Base-by-base conservation (phyloP, 1,140 invertebrate genomes). In the Hylaeus volcanicus region DNA sequence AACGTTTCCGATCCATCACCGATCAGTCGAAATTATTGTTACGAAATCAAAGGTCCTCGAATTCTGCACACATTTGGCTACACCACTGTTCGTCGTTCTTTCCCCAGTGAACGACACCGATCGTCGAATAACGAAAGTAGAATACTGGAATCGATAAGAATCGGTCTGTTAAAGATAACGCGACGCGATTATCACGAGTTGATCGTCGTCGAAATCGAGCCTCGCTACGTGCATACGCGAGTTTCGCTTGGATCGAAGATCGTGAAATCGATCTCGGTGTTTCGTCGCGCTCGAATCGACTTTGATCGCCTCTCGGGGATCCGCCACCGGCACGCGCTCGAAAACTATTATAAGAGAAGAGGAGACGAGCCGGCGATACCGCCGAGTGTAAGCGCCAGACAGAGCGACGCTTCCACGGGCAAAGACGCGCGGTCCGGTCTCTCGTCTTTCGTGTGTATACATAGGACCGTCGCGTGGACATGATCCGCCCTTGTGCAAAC, bases 371-470 rank as follows among this genome's bases (percentile, higher is more conserved):
- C 55, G 64, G 64, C 51, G 58, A 79, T 74, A 63, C 60, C 43
- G 74, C 51, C 65, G 63, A 70, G 76, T 58, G 71, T 61, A 51
- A 81, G 64, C 84, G 83, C 43, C 74, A 86, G 84, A 86, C 82
- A 84, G 84, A 82, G 79, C 79, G 83, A 85, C 83, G 83, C 83
- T 85, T 69, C 74, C 84, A 79, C 81, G 84, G 83, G 74, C 84
- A 74, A 53, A 82, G 79, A 65, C 26, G 26, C 63, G 68, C 66
- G 73, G 39, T 81, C 61, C 70, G 61, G 68, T 58, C 37, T 60
- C 60, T 84, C 45, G 58, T 66, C 45, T 63, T 66, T 80, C 78
- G 58, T 79, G 51, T 12, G 48, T 11, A n/a, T 26, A 26, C 26
- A 26, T 26, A 26, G 26, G 26, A 26, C 26, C 26, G 26, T 26